These are phyloP conservation scores for Conomelus anceps DNA, from an alignment of 2,888 invertebrate genomes.

Conservation along the genomic window DNA sequence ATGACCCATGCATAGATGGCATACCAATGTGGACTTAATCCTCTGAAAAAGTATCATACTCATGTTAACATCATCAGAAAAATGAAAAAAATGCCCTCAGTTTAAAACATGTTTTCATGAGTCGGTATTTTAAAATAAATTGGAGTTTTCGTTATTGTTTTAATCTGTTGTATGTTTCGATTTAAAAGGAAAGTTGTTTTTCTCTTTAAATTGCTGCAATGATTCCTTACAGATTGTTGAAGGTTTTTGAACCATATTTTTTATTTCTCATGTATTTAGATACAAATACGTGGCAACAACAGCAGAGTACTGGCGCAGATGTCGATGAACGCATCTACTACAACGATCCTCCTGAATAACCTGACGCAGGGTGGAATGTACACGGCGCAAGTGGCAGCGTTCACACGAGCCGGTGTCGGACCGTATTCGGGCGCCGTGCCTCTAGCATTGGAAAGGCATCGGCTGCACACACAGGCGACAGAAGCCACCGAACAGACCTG, in stretches of 20 bases:
- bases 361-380: constrained; percentile 77
- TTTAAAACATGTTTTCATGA: no score
- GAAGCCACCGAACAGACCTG: constrained; percentile 49
- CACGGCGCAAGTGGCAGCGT: constrained; percentile 81
- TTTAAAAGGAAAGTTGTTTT: no score
- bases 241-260: not conserved
- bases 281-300: constrained; percentile 56
- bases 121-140: no score
- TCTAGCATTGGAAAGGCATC: constrained; percentile 58
- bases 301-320: constrained; percentile 67
- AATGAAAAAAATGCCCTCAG: no score
- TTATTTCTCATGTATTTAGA: constrained; percentile 41
- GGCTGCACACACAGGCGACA: constrained; percentile 41
- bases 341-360: constrained; percentile 83
- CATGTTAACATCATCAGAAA: no score
- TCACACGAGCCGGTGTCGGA: constrained; percentile 80
- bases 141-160: no score
- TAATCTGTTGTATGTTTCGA: no score
- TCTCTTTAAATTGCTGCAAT: no score
- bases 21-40: no score
- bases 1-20: no score
- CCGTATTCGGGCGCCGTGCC: constrained; percentile 72
- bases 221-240: not conserved
- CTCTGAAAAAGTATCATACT: no score
- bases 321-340: constrained; percentile 79